phyloP scores from a whole-genome alignment of 2,888 invertebrate genomes.

The Catocala sponsa region DNA sequence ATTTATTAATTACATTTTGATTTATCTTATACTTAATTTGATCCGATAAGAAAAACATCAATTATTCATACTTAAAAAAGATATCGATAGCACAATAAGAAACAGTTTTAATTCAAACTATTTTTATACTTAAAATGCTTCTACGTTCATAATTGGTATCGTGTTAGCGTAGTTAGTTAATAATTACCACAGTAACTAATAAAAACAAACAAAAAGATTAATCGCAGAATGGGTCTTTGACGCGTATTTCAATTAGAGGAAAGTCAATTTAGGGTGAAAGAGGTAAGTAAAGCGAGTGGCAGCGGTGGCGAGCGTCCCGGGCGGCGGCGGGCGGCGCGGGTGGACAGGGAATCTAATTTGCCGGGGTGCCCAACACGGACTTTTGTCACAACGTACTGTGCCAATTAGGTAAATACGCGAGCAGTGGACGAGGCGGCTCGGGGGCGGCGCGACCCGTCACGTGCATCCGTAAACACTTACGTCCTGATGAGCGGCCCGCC shows the following conservation, averaged over 20 bases:
- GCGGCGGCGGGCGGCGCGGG: slow-evolving; percentile 46
- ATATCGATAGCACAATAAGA: too few species aligned
- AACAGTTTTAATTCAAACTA: too few species aligned
- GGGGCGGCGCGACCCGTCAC: slow-evolving; percentile 61
- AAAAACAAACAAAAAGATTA: slow-evolving; percentile 57
- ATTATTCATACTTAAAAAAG: too few species aligned
- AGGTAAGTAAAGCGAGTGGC: slow-evolving; percentile 75
- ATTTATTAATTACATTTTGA: too few species aligned
- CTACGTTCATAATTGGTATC: slow-evolving; percentile 7
- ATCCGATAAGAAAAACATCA: too few species aligned
- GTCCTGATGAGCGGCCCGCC: slow-evolving; percentile 68
- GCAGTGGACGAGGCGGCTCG: slow-evolving; percentile 51
- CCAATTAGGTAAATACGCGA: slow-evolving; percentile 84
- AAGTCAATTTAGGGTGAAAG: slow-evolving; percentile 83
- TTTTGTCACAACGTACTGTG: slow-evolving; percentile 80
- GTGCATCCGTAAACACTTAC: slow-evolving; percentile 79
- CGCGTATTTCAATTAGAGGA: slow-evolving; percentile 76
- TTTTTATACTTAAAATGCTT: slow-evolving; percentile 12
- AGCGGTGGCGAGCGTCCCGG: slow-evolving; percentile 46
- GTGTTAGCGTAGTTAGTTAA: slow-evolving; percentile 5
- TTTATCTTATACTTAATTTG: too few species aligned
- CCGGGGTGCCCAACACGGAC: slow-evolving; percentile 68
- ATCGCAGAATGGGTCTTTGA: slow-evolving; percentile 62
- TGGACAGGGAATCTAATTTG: slow-evolving; percentile 80
- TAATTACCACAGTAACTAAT: slow-evolving; percentile 25